These are phyloP conservation scores for Choristoneura rosaceana DNA, from an alignment of 2,888 invertebrate species.

Conservation along the genomic window DNA sequence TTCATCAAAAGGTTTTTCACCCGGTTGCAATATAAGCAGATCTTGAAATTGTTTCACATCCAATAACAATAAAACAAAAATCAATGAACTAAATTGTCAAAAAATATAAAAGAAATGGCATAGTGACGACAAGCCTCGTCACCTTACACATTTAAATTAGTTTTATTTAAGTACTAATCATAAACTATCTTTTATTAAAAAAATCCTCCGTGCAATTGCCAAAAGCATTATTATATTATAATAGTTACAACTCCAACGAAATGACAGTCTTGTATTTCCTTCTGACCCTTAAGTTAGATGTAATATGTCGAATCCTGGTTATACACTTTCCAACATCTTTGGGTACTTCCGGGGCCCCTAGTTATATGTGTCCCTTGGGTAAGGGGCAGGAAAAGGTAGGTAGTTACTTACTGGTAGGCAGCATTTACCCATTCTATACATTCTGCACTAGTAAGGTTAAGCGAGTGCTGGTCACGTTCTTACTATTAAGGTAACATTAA, in stretches of 20 bases:
- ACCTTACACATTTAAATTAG: too few species aligned
- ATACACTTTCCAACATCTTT: conserved; percentile 4
- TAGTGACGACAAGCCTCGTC: too few species aligned
- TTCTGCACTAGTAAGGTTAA: background rate
- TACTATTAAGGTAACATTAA: conserved; percentile 5
- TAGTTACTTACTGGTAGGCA: conserved; percentile 13
- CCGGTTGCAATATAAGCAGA: too few species aligned
- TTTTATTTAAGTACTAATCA: too few species aligned
- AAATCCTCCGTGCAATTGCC: too few species aligned
- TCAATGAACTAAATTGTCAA: too few species aligned
- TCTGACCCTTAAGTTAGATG: background rate
- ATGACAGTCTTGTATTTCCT: background rate
- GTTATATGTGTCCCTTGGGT: conserved; percentile 2
- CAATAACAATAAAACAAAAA: too few species aligned
- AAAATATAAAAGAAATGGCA: too few species aligned
- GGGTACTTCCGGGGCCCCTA: conserved; percentile 5
- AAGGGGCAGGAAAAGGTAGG: conserved; percentile 3
- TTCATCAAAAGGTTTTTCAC: too few species aligned
- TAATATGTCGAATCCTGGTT: conserved; percentile 1
- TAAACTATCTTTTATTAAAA: too few species aligned
- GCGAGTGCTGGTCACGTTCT: conserved; percentile 6
- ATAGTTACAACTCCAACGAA: background rate
- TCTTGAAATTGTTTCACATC: too few species aligned
- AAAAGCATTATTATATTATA: too few species aligned
- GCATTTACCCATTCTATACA: conserved; percentile 1